Evolutionary conservation across 35 echinoderm and acorn worm species (phyloP).

Genomic region (Apostichopus japonicus): DNA sequence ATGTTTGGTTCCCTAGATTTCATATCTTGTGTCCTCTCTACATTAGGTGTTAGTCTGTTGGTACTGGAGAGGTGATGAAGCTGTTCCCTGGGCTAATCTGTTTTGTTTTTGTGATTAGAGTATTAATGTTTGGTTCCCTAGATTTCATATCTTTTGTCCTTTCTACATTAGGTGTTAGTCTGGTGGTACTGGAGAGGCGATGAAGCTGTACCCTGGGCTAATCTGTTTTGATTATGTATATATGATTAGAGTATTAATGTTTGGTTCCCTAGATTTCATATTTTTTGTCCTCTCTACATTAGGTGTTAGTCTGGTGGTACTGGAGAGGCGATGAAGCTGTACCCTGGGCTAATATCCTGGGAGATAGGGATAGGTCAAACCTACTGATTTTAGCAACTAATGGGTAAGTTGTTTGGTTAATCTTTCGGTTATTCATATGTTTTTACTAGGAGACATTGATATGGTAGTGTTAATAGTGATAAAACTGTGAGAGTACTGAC

Average conservation of each 20-base stretch:
- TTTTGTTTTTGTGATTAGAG: no score
- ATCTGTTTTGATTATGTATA: no score
- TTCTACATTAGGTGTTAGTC: slow-evolving; percentile 66
- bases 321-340: slow-evolving; percentile 68
- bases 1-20: no score
- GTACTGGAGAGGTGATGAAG: slow-evolving; percentile 68
- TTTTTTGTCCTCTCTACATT: background rate
- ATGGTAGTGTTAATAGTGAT: background rate
- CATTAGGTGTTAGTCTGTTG: slow-evolving; percentile 86
- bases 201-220: slow-evolving; percentile 75
- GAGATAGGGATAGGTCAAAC: slow-evolving; percentile 90
- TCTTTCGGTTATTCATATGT: background rate
- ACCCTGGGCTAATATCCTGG: slow-evolving; percentile 80
- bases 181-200: slow-evolving; percentile 83
- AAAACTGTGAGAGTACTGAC: no score
- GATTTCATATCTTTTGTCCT: no score
- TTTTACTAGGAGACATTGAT: background rate
- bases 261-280: no score
- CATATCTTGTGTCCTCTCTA: background rate
- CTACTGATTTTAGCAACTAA: slow-evolving; percentile 74
- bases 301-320: slow-evolving; percentile 91
- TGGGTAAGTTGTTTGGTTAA: slow-evolving; percentile 61
- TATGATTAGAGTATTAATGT: no score
- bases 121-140: no score
- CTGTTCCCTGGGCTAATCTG: slow-evolving; percentile 65